Evolutionary conservation across 2,797 vertebrate species (phyloP), one percentile per base, ranked within the genome.

Genomic region (Moxostoma hubbsi): DNA sequence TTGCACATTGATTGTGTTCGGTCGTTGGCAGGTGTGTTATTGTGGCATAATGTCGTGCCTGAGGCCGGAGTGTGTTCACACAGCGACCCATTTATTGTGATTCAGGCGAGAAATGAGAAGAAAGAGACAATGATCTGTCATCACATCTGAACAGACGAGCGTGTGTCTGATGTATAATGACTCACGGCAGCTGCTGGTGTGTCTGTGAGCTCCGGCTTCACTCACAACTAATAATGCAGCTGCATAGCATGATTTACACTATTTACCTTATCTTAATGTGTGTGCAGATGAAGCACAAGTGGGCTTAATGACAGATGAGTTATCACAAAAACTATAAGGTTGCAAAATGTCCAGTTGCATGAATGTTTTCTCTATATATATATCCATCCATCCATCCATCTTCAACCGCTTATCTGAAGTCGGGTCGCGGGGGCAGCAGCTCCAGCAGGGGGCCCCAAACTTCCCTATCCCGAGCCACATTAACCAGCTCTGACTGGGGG

Each of bases 1-100:
- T 68, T 69, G 63, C 24, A 59, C 63, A 58, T n/a, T 59, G 54
- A 59, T 45, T 69, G 65, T 68, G 64, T 65, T 55, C 50, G n/a
- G 18, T 68, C 45, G 9, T 67, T 69, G 65, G 65, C 75, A 77
- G 75, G 75, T 77, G 75, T 67, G 75, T 77, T 69, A 77, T 69
- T 77, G 75, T 68, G 75, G 54, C 9, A 18, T 53, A 54, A 77
- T 77, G 75, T 69, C 7, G n/a, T 61, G 75, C 75, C 75, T 67
- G 18, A 16, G 75, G 75, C 75, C 47, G 18, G 13, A 68, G 11
- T 49, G 46, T 50, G 9, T 58, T 59, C 64, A 67, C 64, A 49
- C 75, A 68, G 16, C 7, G 46, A 59, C 64, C n/a, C 75, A 45
- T 36, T 58, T 68, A 77, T 75, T 75, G 73, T 58, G 73, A 66